Conservation (phyloP, 2,888 invertebrate species). For the Ptychoptera albimana region DNA sequence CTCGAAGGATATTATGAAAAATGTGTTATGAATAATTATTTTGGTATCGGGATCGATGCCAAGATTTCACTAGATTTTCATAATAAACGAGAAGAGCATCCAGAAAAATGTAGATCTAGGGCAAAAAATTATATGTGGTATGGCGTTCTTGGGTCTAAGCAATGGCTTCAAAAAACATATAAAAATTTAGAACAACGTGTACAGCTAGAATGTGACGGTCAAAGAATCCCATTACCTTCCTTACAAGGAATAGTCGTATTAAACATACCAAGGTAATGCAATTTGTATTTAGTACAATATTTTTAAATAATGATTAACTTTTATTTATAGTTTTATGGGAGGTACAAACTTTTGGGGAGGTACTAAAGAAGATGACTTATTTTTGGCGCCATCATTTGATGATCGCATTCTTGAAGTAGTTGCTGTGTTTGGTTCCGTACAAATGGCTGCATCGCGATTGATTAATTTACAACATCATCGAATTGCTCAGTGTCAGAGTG, state of each 20-base stretch:
- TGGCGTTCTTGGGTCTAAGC: constrained; percentile 59
- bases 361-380: constrained; percentile 78
- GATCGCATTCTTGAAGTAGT: constrained; percentile 94
- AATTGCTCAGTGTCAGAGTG: constrained; percentile 90
- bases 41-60: constrained; percentile 95
- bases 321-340: constrained; percentile 73
- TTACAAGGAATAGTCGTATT: constrained; percentile 92
- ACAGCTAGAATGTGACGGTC: constrained; percentile 90
- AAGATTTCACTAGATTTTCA: constrained; percentile 95
- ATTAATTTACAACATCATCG: constrained; percentile 94
- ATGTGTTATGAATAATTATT: constrained; percentile 98
- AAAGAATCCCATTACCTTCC: constrained; percentile 85
- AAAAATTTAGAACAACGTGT: constrained; percentile 92
- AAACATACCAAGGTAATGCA: constrained; percentile 69
- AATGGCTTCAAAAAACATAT: constrained; percentile 77
- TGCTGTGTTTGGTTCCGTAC: constrained; percentile 92
- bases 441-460: constrained; percentile 91
- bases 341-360: constrained; percentile 99
- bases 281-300: not conserved
- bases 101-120: constrained; percentile 86
- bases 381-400: constrained; percentile 86
- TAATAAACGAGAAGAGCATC: constrained; percentile 91
- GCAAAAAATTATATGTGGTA: constrained; percentile 97
- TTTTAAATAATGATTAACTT: constrained; percentile 8
- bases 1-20: constrained; percentile 82